These are phyloP conservation scores for Cataglyphis altisquamis DNA, from an alignment of 2,888 invertebrate genomes.

Conservation along the genomic window DNA sequence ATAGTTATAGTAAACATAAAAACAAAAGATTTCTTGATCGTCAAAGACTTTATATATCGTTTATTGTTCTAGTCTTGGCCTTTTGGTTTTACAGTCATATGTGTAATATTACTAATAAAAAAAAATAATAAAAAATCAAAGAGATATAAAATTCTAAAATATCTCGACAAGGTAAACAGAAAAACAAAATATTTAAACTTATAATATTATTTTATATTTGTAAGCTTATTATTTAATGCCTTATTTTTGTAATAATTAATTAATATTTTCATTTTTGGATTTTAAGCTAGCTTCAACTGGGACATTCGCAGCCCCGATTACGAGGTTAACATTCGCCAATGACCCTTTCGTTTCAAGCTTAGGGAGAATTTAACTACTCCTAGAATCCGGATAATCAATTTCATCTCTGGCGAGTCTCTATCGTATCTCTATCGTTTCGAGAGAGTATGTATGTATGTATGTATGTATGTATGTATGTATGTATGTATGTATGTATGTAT, in stretches of 20 bases:
- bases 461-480: neutral
- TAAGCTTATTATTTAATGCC: no score
- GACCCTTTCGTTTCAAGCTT: conserved; percentile 7
- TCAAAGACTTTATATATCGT: neutral
- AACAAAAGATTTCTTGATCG: neutral
- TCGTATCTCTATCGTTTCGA: conserved; percentile 41
- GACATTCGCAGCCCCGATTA: neutral
- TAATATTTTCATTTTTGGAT: neutral
- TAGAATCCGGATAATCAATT: conserved; percentile 46
- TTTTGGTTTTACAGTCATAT: neutral
- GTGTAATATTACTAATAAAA: neutral
- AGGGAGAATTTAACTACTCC: conserved; percentile 1
- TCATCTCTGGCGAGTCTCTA: conserved; percentile 58
- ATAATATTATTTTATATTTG: no score
- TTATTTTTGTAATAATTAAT: neutral
- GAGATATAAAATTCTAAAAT: neutral
- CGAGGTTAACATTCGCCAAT: neutral
- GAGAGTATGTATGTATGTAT: conserved; percentile 22
- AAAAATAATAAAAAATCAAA: neutral
- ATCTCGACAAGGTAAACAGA: neutral
- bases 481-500: conserved; percentile 11
- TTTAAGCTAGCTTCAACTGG: neutral
- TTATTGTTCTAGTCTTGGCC: neutral
- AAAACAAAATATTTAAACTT: neutral
- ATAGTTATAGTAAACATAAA: neutral